Conservation (phyloP, 2,113 vertebrate species). For the Polypterus senegalus region DNA sequence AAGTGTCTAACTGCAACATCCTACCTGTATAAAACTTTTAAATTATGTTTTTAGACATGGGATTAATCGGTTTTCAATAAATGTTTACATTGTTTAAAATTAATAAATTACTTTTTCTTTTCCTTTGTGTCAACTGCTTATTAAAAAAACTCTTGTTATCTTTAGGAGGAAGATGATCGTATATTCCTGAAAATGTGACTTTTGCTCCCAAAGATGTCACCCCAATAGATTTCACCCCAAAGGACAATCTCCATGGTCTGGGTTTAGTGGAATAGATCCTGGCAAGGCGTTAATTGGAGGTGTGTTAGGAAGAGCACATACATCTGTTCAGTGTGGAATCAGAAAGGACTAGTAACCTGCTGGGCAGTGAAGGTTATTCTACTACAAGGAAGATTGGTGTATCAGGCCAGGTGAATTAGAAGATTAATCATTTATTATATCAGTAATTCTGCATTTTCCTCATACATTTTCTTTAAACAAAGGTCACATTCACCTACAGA, state of each 20-base stretch:
- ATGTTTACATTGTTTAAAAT: not conserved
- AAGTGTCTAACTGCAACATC: too few relatives aligned
- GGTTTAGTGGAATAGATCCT: constrained; percentile 81
- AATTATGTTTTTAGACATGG: not conserved
- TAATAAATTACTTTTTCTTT: too few relatives aligned
- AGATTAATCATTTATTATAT: too few relatives aligned
- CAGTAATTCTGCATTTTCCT: too few relatives aligned
- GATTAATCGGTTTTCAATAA: not conserved
- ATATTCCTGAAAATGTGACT: constrained; percentile 72
- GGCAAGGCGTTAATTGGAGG: constrained; percentile 55
- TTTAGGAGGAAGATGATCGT: constrained; percentile 61
- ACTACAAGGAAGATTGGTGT: constrained; percentile 66
- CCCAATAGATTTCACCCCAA: constrained; percentile 70
- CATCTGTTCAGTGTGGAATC: constrained; percentile 54
- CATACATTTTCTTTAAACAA: too few relatives aligned
- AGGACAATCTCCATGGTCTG: constrained; percentile 68
- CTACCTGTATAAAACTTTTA: too few relatives aligned
- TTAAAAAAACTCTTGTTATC: constrained; percentile 1
- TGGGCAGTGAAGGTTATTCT: constrained; percentile 42
- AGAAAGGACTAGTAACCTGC: constrained; percentile 45
- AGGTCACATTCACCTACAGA: too few relatives aligned
- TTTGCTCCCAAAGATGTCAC: constrained; percentile 86
- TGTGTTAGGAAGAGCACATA: constrained; percentile 39
- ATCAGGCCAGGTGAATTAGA: constrained; percentile 65
- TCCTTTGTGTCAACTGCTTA: not conserved